These are phyloP conservation scores for Castor canadensis DNA, from an alignment of 2,113 vertebrate species.

Conservation along the genomic window DNA sequence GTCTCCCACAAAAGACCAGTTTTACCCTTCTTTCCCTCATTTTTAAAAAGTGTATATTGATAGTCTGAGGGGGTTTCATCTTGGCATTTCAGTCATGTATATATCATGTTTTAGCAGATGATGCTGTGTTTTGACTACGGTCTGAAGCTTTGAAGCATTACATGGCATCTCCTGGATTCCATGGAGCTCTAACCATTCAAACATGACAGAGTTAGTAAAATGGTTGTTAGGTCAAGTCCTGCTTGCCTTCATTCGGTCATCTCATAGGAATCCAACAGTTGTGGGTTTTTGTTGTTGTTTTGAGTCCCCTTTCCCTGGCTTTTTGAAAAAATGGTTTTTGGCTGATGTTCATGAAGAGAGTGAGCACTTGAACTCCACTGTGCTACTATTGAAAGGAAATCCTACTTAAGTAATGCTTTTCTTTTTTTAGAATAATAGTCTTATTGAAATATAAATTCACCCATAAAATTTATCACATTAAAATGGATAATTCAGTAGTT, in stretches of 20 bases:
- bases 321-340: constrained; percentile 73
- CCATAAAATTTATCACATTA: too few species aligned
- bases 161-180: constrained; percentile 62
- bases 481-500: too few species aligned
- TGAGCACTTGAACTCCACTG: constrained; percentile 73
- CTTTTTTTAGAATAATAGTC: too few species aligned
- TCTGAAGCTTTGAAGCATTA: constrained; percentile 41
- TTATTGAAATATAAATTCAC: too few species aligned
- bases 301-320: too few species aligned
- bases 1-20: too few species aligned
- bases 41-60: too few species aligned
- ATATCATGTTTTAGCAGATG: too few species aligned
- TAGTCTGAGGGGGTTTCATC: too few species aligned
- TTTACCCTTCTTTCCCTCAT: too few species aligned
- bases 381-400: constrained; percentile 64
- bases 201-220: constrained; percentile 61
- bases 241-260: constrained; percentile 69
- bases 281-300: not conserved
- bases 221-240: constrained; percentile 59
- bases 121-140: constrained; percentile 73
- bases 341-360: constrained; percentile 75
- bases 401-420: too few species aligned
- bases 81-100: too few species aligned
- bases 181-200: constrained; percentile 46
- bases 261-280: constrained; percentile 70